These are phyloP conservation scores for Scomber scombrus DNA, from an alignment of 2,113 vertebrate species.

Conservation along the genomic window DNA sequence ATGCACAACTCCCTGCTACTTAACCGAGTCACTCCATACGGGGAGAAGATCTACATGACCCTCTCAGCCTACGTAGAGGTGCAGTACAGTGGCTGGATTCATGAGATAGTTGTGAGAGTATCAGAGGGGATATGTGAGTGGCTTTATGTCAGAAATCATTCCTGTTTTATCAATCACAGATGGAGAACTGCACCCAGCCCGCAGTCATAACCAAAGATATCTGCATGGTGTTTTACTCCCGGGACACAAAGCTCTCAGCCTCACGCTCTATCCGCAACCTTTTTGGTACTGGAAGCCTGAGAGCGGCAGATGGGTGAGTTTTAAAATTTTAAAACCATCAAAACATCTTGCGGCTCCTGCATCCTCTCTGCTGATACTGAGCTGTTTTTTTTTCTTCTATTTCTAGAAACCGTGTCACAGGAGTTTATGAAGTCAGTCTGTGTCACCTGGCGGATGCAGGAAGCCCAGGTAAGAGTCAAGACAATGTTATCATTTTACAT, in stretches of 20 bases:
- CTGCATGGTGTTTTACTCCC: conserved; percentile 98
- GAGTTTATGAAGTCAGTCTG: conserved; percentile 95
- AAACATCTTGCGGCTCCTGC: not conserved
- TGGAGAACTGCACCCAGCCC: conserved; percentile 96
- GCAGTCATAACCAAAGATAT: conserved; percentile 98
- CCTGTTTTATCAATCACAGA: conserved; percentile 80
- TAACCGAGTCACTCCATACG: conserved; percentile 95
- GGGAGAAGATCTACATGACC: conserved; percentile 99
- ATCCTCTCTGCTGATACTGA: not conserved
- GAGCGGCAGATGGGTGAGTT: conserved; percentile 92
- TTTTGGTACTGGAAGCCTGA: conserved; percentile 92
- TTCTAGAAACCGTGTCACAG: conserved; percentile 93
- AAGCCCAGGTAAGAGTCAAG: conserved; percentile 90
- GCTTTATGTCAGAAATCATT: conserved; percentile 15
- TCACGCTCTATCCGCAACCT: conserved; percentile 95
- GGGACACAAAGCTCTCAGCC: conserved; percentile 94
- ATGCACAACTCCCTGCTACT: conserved; percentile 98
- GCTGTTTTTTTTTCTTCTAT: not conserved
- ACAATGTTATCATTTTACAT: not conserved
- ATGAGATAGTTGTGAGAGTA: not conserved
- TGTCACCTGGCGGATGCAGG: conserved; percentile 92
- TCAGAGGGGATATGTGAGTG: conserved; percentile 29
- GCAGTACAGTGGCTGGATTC: conserved; percentile 55
- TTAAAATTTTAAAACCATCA: not conserved
- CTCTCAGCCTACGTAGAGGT: conserved; percentile 97